These are phyloP conservation scores for Lemur catta DNA, from an alignment of 2,797 vertebrate genomes.

Conservation along the genomic window DNA sequence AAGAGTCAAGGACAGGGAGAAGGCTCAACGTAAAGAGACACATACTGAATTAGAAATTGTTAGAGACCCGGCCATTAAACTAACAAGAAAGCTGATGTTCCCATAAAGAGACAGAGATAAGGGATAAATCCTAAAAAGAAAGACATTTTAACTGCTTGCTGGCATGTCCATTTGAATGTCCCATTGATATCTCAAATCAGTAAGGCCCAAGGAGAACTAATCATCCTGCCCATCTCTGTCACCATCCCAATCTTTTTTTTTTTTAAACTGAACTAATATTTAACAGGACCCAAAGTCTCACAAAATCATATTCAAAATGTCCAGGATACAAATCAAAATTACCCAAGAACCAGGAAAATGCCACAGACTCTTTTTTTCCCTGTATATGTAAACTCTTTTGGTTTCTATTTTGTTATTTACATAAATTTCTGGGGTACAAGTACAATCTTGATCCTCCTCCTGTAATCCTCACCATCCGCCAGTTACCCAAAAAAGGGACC, in stretches of 20 bases:
- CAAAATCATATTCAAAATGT: no score
- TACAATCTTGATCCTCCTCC: not conserved
- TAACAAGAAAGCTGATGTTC: not conserved
- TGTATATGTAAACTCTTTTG: no score
- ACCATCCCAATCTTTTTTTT: not conserved
- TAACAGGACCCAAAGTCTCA: no score
- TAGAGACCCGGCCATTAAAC: not conserved
- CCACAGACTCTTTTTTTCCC: no score
- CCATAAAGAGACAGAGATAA: not conserved
- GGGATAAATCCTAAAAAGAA: not conserved
- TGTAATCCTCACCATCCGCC: not conserved
- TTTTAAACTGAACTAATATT: no score
- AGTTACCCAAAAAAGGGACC: not conserved
- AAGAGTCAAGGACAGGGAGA: not conserved
- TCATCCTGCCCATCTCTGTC: not conserved
- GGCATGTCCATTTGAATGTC: not conserved
- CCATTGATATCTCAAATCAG: not conserved
- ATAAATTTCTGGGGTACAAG: no score
- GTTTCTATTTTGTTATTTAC: no score
- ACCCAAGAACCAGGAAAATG: no score
- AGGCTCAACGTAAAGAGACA: not conserved
- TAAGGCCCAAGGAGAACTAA: not conserved
- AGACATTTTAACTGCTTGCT: not conserved
- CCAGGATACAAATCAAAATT: no score
- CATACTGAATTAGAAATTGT: not conserved